Evolutionary conservation across 2,797 vertebrate species (phyloP).

Genomic region (Pelodytes ibericus): DNA sequence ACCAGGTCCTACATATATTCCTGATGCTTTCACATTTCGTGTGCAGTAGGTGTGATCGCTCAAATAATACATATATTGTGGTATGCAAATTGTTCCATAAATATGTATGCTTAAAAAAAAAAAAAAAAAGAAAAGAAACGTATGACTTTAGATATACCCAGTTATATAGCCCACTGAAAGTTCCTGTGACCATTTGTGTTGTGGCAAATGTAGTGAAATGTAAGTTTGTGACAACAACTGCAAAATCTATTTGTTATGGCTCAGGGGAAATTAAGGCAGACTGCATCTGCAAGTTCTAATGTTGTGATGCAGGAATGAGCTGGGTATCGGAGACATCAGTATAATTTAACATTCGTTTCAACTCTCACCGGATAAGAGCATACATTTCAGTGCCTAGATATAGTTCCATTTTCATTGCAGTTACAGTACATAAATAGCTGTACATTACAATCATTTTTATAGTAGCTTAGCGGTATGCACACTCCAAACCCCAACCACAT

Average conservation of each 20-base stretch:
- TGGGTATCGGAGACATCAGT: conserved; percentile 27
- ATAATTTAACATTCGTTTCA: conserved; percentile 40
- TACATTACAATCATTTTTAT: conserved; percentile 11
- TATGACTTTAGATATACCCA: not conserved
- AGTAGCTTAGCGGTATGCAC: not conserved
- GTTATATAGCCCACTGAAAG: not conserved
- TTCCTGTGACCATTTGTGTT: not conserved
- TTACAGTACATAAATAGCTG: not conserved
- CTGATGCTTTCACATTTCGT: too few species aligned
- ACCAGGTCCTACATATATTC: too few species aligned
- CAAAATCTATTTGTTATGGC: conserved; percentile 20
- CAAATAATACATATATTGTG: too few species aligned
- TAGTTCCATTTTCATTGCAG: conserved; percentile 2
- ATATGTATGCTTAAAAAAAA: too few species aligned
- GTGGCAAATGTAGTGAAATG: conserved; percentile 4
- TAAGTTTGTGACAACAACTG: conserved; percentile 3
- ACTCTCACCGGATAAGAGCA: conserved; percentile 16
- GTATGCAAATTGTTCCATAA: too few species aligned
- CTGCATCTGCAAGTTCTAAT: conserved; percentile 30
- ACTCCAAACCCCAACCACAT: not conserved
- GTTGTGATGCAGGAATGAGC: conserved; percentile 9
- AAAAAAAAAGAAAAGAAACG: too few species aligned
- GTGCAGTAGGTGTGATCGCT: too few species aligned
- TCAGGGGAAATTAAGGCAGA: conserved; percentile 43
- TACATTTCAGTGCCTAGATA: conserved; percentile 16